phyloP scores from a whole-genome alignment of 2,888 invertebrate species.

The Drosophila subquinaria region DNA sequence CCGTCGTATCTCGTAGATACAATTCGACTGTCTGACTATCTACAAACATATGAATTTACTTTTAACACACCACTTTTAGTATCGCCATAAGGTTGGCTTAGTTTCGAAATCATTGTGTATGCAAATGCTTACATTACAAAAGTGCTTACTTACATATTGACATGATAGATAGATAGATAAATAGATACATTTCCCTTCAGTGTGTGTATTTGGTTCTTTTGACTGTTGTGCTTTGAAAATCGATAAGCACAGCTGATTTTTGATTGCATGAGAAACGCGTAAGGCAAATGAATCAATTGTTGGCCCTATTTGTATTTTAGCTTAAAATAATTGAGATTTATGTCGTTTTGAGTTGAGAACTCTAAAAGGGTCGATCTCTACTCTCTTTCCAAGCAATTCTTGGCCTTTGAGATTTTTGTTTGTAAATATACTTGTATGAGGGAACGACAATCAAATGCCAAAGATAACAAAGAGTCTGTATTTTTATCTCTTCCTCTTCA shows the following conservation, averaged over 20 bases:
- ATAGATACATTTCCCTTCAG: constrained; percentile 29
- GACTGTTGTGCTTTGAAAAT: constrained; percentile 53
- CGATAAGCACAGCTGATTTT: constrained; percentile 54
- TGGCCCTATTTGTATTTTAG: constrained; percentile 15
- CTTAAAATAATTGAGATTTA: constrained; percentile 65
- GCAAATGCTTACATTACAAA: constrained; percentile 40
- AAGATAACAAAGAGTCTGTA: constrained; percentile 8
- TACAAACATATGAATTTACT: constrained; percentile 37
- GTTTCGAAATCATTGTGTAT: constrained; percentile 50
- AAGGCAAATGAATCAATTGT: constrained; percentile 11
- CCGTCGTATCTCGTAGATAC: constrained; percentile 68
- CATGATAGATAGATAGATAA: constrained; percentile 28
- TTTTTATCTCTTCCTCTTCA: background rate
- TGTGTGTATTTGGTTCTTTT: constrained; percentile 25
- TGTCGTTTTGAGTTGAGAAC: constrained; percentile 24
- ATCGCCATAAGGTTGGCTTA: constrained; percentile 33
- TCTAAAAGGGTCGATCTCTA: background rate
- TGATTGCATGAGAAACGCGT: background rate
- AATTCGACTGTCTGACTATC: constrained; percentile 40
- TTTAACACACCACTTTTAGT: constrained; percentile 32
- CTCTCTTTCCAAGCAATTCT: constrained; percentile 18
- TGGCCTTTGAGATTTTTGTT: constrained; percentile 21
- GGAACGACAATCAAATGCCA: constrained; percentile 14
- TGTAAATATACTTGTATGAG: constrained; percentile 52
- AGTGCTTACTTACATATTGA: constrained; percentile 6